These are phyloP conservation scores for Prionchulus punctatus DNA, from an alignment of 2,888 invertebrate genomes.

Conservation along the genomic window DNA sequence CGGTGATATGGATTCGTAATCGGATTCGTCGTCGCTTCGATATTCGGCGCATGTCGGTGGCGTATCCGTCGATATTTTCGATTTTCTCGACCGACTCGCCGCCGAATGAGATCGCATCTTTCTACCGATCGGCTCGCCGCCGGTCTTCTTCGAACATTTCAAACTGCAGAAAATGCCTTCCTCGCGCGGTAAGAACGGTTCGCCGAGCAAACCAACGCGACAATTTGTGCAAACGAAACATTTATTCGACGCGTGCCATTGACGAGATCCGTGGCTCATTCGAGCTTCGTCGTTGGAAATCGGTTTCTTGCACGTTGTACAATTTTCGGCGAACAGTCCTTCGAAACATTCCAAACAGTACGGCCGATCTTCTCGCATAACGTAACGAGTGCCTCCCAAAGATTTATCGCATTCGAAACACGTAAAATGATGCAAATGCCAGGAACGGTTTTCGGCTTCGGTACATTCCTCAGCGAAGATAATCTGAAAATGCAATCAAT, in stretches of 20 bases:
- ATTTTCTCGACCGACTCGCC: too few relatives aligned
- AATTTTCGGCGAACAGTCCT: not conserved
- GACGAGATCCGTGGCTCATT: not conserved
- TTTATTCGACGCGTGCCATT: not conserved
- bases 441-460: not conserved
- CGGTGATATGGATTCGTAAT: slow-evolving; percentile 1
- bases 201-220: not conserved
- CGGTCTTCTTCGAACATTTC: too few relatives aligned
- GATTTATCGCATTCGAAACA: not conserved
- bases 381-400: not conserved
- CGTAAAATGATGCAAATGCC: not conserved
- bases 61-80: too few relatives aligned
- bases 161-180: not conserved
- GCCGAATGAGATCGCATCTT: too few relatives aligned
- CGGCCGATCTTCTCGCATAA: not conserved
- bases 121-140: too few relatives aligned
- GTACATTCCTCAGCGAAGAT: not conserved
- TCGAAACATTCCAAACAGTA: not conserved
- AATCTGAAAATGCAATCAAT: not conserved
- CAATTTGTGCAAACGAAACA: not conserved
- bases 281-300: not conserved
- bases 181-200: too few relatives aligned
- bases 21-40: not conserved
- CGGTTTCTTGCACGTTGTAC: not conserved
- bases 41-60: too few relatives aligned